Base-by-base conservation (phyloP, 2,797 vertebrate species). In the Gymnothorax javanicus region DNA sequence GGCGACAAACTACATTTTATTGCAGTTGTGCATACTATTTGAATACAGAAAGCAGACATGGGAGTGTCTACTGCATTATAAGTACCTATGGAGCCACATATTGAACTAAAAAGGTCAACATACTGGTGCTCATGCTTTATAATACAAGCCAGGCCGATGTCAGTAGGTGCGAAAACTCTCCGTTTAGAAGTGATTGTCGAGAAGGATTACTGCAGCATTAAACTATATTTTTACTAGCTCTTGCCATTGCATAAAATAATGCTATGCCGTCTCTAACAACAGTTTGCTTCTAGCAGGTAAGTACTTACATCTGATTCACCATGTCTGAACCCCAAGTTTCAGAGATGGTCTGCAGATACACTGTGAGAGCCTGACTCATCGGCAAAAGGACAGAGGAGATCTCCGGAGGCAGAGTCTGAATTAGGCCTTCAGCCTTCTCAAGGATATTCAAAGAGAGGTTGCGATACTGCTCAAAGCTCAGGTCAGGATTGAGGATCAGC, bases 281-380 rank as follows among this genome's bases (percentile, higher is more conserved):
- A 77, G 73, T 17, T 52, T 81, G 77, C 50, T 81, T 54, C 60
- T 6, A 9, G 7, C 1, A 0, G 79, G 13, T 12, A 86, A 50
- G 75, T 0, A 95, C 96, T 95, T 88, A 97, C 96, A 95, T 56
- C 11, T 94, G 54, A 91, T 93, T 95, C 93, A 91, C 94, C 17
- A 4, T 88, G 62, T 94, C 91, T 73, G 90, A 88, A 84, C 93
- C 93, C 20, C 17, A 43, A 33, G 54, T 64, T 23, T 73, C 50
- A 1, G 89, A 85, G 88, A 91, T 15, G 25, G 85, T 92, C 89
- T 94, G 87, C 84, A 96, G 91, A 86, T 95, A 96, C 4, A 92
- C 91, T 1, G 84, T 87, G 27, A 86, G 57, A 0, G 91, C 67
- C 88, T 91, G 89, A n/a, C 94, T 43, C 59, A 87, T 91, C 25